Conservation (phyloP, 2,888 invertebrate species). For the Lasioglossum oenotherae region DNA sequence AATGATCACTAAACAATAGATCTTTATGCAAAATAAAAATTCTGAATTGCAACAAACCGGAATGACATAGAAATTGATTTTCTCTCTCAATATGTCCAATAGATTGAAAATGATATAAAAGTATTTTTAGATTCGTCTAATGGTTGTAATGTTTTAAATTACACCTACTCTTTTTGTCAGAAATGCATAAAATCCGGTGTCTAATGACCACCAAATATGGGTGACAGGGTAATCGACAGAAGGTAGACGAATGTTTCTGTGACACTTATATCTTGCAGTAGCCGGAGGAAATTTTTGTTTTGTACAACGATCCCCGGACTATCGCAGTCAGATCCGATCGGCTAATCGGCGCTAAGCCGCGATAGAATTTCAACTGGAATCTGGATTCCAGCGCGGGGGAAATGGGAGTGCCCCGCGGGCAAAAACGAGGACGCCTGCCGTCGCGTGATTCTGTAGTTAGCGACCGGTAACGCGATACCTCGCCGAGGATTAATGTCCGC, state of each 20-base stretch:
- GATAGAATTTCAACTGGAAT: slow-evolving; percentile 39
- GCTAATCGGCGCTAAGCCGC: slow-evolving; percentile 31
- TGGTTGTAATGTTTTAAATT: too few relatives aligned
- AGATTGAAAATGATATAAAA: too few relatives aligned
- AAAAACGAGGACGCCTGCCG: slow-evolving; percentile 17
- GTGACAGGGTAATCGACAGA: too few relatives aligned
- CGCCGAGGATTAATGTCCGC: slow-evolving; percentile 60
- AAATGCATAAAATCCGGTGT: too few relatives aligned
- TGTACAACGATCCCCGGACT: slow-evolving; percentile 25
- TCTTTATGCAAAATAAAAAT: too few relatives aligned
- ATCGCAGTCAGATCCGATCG: slow-evolving; percentile 43
- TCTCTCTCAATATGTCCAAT: too few relatives aligned
- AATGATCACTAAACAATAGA: too few relatives aligned
- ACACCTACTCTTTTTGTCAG: too few relatives aligned
- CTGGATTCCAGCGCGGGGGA: slow-evolving; percentile 28
- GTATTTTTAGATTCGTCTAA: too few relatives aligned
- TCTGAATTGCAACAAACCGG: too few relatives aligned
- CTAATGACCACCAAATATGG: too few relatives aligned
- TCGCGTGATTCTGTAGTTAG: slow-evolving; percentile 30
- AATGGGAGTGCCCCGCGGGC: slow-evolving; percentile 25
- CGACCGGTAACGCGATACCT: slow-evolving; percentile 42
- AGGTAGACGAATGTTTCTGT: neutral
- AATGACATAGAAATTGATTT: too few relatives aligned
- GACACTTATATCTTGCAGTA: neutral
- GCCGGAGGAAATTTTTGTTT: slow-evolving; percentile 30